Percentiles rank a stretch among this genome's conserved stretches.
Evolutionary conservation across 2,113 vertebrate species (phyloP).

Genomic region (Osmerus mordax): DNA sequence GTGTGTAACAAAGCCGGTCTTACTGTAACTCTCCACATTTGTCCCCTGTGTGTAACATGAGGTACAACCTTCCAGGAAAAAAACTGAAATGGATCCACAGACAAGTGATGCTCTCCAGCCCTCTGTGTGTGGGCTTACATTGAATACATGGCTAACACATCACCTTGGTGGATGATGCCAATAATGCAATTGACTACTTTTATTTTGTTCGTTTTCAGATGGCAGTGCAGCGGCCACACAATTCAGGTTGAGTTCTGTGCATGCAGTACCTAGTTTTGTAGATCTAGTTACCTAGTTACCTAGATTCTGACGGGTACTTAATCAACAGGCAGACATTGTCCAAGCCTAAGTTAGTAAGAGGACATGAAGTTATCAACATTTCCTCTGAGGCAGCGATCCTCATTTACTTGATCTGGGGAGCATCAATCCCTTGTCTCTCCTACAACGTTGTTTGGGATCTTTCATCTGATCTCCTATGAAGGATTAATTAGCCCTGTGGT

Average conservation of each 20-base stretch:
- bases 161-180: no score
- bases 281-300: no score
- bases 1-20: slow-evolving; percentile 54
- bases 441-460: not conserved
- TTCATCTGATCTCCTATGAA: slow-evolving; percentile 21
- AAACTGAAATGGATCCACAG: slow-evolving; percentile 28
- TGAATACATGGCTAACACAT: slow-evolving; percentile 13
- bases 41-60: slow-evolving; percentile 52
- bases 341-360: not conserved
- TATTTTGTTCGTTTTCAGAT: no score
- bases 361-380: slow-evolving; percentile 3
- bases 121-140: slow-evolving; percentile 44
- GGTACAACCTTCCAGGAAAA: slow-evolving; percentile 58
- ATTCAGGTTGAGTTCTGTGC: no score
- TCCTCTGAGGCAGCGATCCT: slow-evolving; percentile 24
- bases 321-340: not conserved
- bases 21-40: slow-evolving; percentile 53
- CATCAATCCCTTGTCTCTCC: slow-evolving; percentile 64
- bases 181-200: no score
- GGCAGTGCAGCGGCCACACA: no score
- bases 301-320: no score
- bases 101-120: slow-evolving; percentile 20
- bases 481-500: slow-evolving; percentile 58
- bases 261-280: no score
- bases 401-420: slow-evolving; percentile 63